Percentiles rank a stretch among this genome's conserved stretches.
Conservation (phyloP, 2,888 invertebrate genomes). For the Tetropium fuscum region DNA sequence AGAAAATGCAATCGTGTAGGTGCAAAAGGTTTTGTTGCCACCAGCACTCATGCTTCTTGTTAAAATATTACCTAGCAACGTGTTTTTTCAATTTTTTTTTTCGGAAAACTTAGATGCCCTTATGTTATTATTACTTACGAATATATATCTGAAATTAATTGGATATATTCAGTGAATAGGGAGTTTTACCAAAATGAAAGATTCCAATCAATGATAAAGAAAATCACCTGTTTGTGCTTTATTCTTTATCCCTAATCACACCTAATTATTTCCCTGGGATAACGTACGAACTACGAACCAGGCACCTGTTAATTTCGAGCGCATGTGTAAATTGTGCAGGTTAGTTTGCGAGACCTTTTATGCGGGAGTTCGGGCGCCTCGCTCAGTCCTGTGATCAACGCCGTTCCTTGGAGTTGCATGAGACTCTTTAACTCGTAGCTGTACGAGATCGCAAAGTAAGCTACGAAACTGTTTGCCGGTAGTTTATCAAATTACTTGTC, state of each 20-base stretch:
- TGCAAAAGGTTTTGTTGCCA: too few relatives aligned
- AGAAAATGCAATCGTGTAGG: too few relatives aligned
- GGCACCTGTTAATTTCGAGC: slow-evolving; percentile 54
- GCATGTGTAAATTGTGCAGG: slow-evolving; percentile 53
- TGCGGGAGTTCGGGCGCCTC: slow-evolving; percentile 39
- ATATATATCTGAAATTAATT: too few relatives aligned
- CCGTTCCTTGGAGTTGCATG: slow-evolving; percentile 28
- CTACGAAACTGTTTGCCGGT: not conserved
- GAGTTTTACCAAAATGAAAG: slow-evolving; percentile 19
- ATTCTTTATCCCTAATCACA: slow-evolving; percentile 16
- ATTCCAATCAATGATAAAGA: slow-evolving; percentile 14
- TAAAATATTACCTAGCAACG: too few relatives aligned
- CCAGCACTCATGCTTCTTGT: too few relatives aligned
- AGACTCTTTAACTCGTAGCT: slow-evolving; percentile 2
- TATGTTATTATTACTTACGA: too few relatives aligned
- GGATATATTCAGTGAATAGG: too few relatives aligned
- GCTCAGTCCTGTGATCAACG: slow-evolving; percentile 37
- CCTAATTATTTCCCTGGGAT: slow-evolving; percentile 24
- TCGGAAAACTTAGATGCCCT: too few relatives aligned
- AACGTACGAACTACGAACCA: slow-evolving; percentile 28
- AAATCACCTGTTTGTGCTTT: slow-evolving; percentile 14
- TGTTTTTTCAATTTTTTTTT: too few relatives aligned
- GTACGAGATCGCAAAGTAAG: slow-evolving; percentile 21
- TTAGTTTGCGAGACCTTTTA: slow-evolving; percentile 46
- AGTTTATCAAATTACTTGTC: not conserved